Conservation (phyloP, 2,888 invertebrate species). For the Sturmia bella region DNA sequence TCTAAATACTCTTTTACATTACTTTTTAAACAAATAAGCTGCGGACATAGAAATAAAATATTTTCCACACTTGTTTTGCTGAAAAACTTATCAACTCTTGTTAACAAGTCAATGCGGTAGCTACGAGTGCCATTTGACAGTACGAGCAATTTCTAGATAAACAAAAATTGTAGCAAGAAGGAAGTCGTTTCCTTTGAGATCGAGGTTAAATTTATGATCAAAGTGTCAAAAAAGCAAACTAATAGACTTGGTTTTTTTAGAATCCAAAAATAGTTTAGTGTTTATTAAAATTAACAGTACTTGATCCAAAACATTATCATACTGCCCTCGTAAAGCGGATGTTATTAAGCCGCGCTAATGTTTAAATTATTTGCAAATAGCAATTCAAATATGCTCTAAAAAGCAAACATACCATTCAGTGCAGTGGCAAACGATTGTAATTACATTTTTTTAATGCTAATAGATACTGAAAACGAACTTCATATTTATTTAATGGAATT, state of each 20-base stretch:
- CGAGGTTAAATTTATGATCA: too few species aligned
- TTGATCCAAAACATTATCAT: too few species aligned
- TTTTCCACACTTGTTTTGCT: neutral
- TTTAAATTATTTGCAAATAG: slow-evolving; percentile 24
- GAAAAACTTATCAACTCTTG: neutral
- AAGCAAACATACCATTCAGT: neutral
- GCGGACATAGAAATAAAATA: neutral
- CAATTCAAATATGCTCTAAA: neutral
- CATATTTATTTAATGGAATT: slow-evolving; percentile 12
- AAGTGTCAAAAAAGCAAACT: too few species aligned
- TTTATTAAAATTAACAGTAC: too few species aligned
- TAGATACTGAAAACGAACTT: neutral
- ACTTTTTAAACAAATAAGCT: too few species aligned
- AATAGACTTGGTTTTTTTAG: too few species aligned
- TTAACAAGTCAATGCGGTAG: slow-evolving; percentile 18
- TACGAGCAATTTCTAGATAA: too few species aligned
- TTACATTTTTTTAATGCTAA: neutral
- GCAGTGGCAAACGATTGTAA: neutral
- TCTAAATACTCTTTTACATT: too few species aligned
- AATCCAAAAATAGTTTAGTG: too few species aligned
- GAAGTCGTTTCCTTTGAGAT: too few species aligned
- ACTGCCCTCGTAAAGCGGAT: slow-evolving; percentile 7
- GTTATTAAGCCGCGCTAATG: slow-evolving; percentile 4
- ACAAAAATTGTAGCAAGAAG: too few species aligned
- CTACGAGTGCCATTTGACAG: too few species aligned